A percentile compares a stretch with the other conserved stretches of the same genome.
Conservation (phyloP, 2,888 invertebrate species). For the Meganola albula region DNA sequence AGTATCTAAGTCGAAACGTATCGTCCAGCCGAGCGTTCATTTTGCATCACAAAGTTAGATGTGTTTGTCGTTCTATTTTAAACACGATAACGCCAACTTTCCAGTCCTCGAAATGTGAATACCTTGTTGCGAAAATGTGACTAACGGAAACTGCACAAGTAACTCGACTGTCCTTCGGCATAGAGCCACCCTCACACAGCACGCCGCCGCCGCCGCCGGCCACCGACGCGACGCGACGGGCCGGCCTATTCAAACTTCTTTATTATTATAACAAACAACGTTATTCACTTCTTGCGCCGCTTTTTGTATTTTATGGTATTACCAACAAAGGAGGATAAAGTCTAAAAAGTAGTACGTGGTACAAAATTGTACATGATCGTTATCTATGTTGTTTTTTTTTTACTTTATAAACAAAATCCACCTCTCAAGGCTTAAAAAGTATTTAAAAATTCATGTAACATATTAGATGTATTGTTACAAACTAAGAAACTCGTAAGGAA, state of each 20-base stretch:
- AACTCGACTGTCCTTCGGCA: slow-evolving; percentile 49
- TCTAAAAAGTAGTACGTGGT: slow-evolving; percentile 5
- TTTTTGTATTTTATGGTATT: slow-evolving; percentile 13
- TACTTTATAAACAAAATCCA: too few relatives aligned
- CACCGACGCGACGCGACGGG: slow-evolving; percentile 7
- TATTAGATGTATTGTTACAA: too few relatives aligned
- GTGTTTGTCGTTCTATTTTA: slow-evolving; percentile 75
- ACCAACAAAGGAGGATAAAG: slow-evolving; percentile 16
- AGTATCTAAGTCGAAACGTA: slow-evolving; percentile 31
- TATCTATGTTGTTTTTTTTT: too few relatives aligned
- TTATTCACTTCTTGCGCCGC: slow-evolving; percentile 23
- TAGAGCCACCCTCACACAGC: slow-evolving; percentile 9
- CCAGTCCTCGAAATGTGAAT: slow-evolving; percentile 76
- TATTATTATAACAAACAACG: slow-evolving; percentile 24
- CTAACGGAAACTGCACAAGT: slow-evolving; percentile 76
- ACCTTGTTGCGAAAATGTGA: slow-evolving; percentile 77
- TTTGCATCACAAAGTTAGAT: slow-evolving; percentile 75
- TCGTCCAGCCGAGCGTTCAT: slow-evolving; percentile 54
- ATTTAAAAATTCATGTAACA: too few relatives aligned
- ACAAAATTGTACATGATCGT: too few relatives aligned
- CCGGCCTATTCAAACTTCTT: slow-evolving; percentile 21
- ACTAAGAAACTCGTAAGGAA: too few relatives aligned
- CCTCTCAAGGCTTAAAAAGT: too few relatives aligned
- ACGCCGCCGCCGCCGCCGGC: slow-evolving; percentile 15
- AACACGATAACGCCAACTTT: slow-evolving; percentile 76